phyloP scores from a whole-genome alignment of 2,888 invertebrate species.

The Philaethria dido region DNA sequence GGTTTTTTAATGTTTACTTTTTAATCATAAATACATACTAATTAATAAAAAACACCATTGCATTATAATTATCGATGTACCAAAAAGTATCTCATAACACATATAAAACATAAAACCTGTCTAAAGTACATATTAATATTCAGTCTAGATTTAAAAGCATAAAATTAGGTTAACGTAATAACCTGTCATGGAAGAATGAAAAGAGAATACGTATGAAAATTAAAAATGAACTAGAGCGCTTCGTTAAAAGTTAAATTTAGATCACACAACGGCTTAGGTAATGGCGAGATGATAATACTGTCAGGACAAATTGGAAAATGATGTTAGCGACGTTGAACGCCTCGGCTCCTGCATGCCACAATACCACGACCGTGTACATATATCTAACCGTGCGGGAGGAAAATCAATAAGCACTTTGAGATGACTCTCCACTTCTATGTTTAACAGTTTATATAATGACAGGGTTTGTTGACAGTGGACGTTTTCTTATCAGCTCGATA shows the following conservation, averaged over 20 bases:
- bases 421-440: slow-evolving; percentile 56
- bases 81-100: background rate
- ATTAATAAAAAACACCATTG: background rate
- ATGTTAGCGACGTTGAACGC: slow-evolving; percentile 34
- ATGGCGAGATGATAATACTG: slow-evolving; percentile 42
- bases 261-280: slow-evolving; percentile 36
- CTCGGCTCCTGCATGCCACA: slow-evolving; percentile 51
- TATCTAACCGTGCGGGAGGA: slow-evolving; percentile 54
- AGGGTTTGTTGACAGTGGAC: slow-evolving; percentile 78
- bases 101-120: background rate
- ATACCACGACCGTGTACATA: slow-evolving; percentile 65
- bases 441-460: slow-evolving; percentile 61
- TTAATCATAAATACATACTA: background rate
- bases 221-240: slow-evolving; percentile 33
- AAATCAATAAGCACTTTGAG: slow-evolving; percentile 75
- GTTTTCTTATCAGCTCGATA: slow-evolving; percentile 75
- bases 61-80: background rate
- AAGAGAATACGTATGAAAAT: slow-evolving; percentile 23
- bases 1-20: background rate
- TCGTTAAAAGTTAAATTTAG: slow-evolving; percentile 42
- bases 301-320: slow-evolving; percentile 42
- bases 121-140: background rate
- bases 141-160: slow-evolving; percentile 9
- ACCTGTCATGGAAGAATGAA: slow-evolving; percentile 26
- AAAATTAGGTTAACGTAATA: slow-evolving; percentile 30